Base-by-base conservation (phyloP, 2,888 invertebrate species). In the Petrolisthes cinctipes region DNA sequence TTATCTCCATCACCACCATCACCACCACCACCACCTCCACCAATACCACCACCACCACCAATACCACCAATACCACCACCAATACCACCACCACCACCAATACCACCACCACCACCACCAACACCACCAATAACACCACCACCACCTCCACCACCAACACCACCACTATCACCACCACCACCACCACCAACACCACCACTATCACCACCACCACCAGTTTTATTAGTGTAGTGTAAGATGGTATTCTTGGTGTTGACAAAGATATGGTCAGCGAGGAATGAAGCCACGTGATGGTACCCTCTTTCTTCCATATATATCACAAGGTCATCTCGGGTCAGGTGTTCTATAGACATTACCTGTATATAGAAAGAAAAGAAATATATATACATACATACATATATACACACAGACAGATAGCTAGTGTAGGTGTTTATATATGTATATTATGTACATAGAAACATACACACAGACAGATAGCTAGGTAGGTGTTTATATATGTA, bases 311-410 rank as follows among this genome's bases (percentile, higher is more conserved):
- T 51, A 68, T 85, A 89, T n/a, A 7, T 37, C 3, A 80, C n/a
- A 9, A 89, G 82, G 61, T 83, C 87, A 3, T 87, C 83, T 17
- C 51, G n/a, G 14, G 83, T 85, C 4, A 56, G 51, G 80, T 89
- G 89, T 51, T 89, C 89, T 20, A 89, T 87, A 9, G 85, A 87
- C 53, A 89, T 9, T 7, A 89, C 84, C 89, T 89, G 82, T 5
- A 56, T 37, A 37, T 37, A 37, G 37, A 2, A 37, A 37, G 37
- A 37, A 37, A 2, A 37, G 37, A 37, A 37, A 37, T 2, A 37
- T 37, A 37, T 37, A 37, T 2, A 37, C 37, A 37, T 37, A 37
- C 37, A 37, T 37, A 37, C 37, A 37, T 2, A 37, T 2, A 37
- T 2, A 37, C 37, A 37, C 2, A 37, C 37, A 37, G 0, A 37